Evolutionary conservation across 2,797 vertebrate species (phyloP), one percentile per base, ranked within the genome.

Genomic region (Lithobates pipiens): DNA sequence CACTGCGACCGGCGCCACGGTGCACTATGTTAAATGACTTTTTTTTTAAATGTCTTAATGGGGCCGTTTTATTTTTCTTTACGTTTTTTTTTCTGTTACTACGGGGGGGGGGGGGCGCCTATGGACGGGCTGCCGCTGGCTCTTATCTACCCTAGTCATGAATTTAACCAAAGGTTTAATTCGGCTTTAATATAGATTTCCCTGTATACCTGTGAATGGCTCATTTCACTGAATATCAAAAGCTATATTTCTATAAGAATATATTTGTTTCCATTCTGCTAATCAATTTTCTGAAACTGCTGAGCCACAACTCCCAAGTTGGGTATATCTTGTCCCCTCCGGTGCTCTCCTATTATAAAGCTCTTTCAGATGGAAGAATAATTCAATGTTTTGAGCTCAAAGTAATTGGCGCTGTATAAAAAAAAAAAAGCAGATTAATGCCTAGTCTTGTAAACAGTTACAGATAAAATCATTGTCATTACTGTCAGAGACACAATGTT

Each of bases 381-480:
- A 82, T 74, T 75, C 27, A 44, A 50, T 18, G 44, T 72, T 80
- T 54, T 21, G 8, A 57, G 67, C 67, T 80, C 44, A 61, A 25
- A 72, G 29, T 81, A 81, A 81, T 73, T 63, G 68, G 21, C 44
- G 29, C 10, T 72, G n/a, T 36, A 25, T 54, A 71, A 80, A 71
- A 57, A 63, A 10, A 10, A 50, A 70, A 61, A 61, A n/a, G 68
- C 29, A 11, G 29, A 72, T 72, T 81, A 61, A 72, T 25, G 69
- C 32, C 67, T 23, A 46, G 44, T n/a, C 73, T 75, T 75, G 67
- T 80, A 54, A 70, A 50, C 67, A 70, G 65, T 57, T 63, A 73
- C 34, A 15, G 69, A 61, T 81, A 63, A n/a, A 72, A 72, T 72
- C 79, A 54, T 54, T 73, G 69, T 63, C 32, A 81, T 81, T 61